Base-by-base conservation (phyloP, 1,140 invertebrate genomes). In the Bursaphelenchus mucronatus region DNA sequence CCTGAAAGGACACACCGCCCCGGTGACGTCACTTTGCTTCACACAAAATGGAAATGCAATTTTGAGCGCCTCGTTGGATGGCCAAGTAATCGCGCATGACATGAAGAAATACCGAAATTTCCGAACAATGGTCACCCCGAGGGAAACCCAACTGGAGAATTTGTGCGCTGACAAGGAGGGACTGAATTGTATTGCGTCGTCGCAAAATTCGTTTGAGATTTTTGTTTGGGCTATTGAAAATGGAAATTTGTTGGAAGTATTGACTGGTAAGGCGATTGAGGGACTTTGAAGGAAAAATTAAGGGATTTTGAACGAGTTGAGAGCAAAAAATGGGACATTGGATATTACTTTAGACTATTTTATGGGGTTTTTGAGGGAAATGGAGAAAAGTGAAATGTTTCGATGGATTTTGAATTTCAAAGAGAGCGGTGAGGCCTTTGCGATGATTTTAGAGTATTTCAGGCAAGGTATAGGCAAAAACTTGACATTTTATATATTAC, bases 51-150 rank as follows among this genome's bases (percentile, higher is more conserved):
- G 71, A 30, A 74, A 74, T 1, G 71, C 69, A 9, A 59, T 74
- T 30, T 47, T 74, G 19, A 73, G 69, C 17, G 63, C 71, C 30
- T 77, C 71, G 30, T 5, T 64, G 30, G 71, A 74, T 17, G 71
- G 71, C 10, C 40, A 61, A 19, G 62, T 74, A n/a, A n/a, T 70
- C 39, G 74, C 74, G 21, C 71, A 74, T 51, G 71, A 74, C 53
- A 51, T 74, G 19, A 74, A 74, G 56, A 54, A 74, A 41, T 74
- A 74, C 47, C 69, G 71, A 0, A 75, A 74, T 55, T 74, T 74
- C 54, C 74, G 72, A 3, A 74, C 71, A 41, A 70, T 74, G 64
- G 64, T 61, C 8, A 53, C 68, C 13, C 71, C 71, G 9, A 66
- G 72, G 44, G 69, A 77, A 54, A 76, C 74, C 11, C 74, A 76